Base-by-base conservation (phyloP, 2,797 vertebrate genomes). In the Micropoecilia bifurca region DNA sequence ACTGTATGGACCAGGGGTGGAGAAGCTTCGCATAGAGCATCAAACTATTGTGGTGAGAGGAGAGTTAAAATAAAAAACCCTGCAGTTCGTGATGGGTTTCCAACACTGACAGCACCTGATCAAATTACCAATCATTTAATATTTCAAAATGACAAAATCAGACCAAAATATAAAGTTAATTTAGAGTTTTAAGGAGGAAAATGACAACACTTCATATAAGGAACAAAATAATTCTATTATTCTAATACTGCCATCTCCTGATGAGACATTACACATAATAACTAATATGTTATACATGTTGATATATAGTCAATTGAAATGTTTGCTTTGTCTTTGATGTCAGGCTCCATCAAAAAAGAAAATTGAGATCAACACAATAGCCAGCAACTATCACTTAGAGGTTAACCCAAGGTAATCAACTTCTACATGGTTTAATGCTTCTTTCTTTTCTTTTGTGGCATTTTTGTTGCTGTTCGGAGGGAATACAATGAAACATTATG, bases 281-380 rank as follows among this genome's bases (percentile, higher is more conserved):
- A 7, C 20, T 50, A 7, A 50, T 50, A 22, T 50, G 48, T 50
- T 50, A 22, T 1, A 22, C 18, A 50, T 50, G 20, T 22, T 50
- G 18, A 25, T n/a, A 25, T 25, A 20, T 63, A 18, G 18, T 36
- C 59, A 8, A 6, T 18, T 36, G 4, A 14, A 30, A 16, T 61
- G 57, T 33, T 61, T 57, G 10, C 10, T 28, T 57, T 57, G 55
- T 28, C 55, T 71, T 45, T 39, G 13, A 7, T 78, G 20, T 0
- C 85, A 99, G 98, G 97, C 99, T 77, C 98, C 99, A 20, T 99
- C 98, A 36, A 99, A 99, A 91, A 99, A 99, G 95, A 99, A 99
- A 93, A 98, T 99, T 78, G 99, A 99, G 93, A 98, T 99, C 80
- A 99, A 98, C 91, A 99, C 97, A 9, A 98, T 99, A 93, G 97